phyloP scores from a whole-genome alignment of 2,888 invertebrate species.

The Nymphalis c-album region DNA sequence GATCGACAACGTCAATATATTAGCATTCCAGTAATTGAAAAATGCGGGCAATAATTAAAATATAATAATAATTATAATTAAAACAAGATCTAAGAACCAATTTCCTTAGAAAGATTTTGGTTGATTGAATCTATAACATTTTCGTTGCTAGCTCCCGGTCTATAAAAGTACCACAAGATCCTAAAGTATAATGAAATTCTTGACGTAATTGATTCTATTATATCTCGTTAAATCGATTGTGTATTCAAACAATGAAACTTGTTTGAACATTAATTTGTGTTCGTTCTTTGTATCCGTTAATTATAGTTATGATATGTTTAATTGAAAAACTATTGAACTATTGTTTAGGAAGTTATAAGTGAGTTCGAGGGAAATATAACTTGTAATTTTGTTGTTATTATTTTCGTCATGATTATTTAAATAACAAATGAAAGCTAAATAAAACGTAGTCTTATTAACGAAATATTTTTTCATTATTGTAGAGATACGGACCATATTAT shows the following conservation, averaged over 20 bases:
- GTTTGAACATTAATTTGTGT: slow-evolving; percentile 56
- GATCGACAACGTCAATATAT: neutral
- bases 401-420: too few relatives aligned
- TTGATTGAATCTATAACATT: neutral
- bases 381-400: too few relatives aligned
- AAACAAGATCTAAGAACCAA: too few relatives aligned
- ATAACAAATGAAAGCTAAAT: too few relatives aligned
- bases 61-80: too few relatives aligned
- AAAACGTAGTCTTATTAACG: too few relatives aligned
- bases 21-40: too few relatives aligned
- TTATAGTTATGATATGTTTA: slow-evolving; percentile 16
- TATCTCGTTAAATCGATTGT: slow-evolving; percentile 73
- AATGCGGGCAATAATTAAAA: too few relatives aligned
- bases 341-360: neutral
- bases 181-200: slow-evolving; percentile 68
- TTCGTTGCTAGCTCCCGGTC: slow-evolving; percentile 3
- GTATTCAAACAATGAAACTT: slow-evolving; percentile 59
- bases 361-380: neutral
- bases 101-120: too few relatives aligned
- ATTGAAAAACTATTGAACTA: neutral
- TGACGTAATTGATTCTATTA: slow-evolving; percentile 65
- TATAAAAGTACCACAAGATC: slow-evolving; percentile 14
- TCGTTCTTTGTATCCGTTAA: slow-evolving; percentile 35
- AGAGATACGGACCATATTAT: too few relatives aligned
- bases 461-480: too few relatives aligned